These are phyloP conservation scores for Gallinago paraguaiae DNA, from an alignment of 2,113 vertebrate species.

Conservation along the genomic window DNA sequence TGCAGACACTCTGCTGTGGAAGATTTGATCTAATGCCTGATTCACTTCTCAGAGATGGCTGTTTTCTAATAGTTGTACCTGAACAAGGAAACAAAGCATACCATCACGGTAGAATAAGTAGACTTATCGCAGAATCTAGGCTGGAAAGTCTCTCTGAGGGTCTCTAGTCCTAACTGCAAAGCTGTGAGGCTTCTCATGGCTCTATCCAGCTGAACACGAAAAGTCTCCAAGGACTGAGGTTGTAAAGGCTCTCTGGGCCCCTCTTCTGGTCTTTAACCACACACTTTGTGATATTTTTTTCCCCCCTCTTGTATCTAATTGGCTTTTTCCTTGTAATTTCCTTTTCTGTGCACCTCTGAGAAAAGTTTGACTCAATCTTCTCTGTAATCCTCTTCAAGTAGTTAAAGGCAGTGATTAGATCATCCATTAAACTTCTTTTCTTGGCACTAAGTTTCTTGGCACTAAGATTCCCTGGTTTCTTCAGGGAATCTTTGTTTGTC, in stretches of 20 bases:
- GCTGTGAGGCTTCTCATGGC: neutral
- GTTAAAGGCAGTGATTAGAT: neutral
- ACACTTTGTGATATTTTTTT: neutral
- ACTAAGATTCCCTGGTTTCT: neutral
- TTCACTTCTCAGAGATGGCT: neutral
- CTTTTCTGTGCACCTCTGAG: neutral
- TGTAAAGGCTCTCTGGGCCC: neutral
- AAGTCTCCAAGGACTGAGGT: neutral
- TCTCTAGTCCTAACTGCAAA: neutral
- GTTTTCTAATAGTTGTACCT: neutral
- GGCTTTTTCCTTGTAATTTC: neutral
- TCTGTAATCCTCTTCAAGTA: neutral
- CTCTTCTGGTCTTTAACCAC: neutral
- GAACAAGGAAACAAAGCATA: neutral
- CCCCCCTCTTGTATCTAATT: accelerated
- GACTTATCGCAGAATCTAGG: neutral
- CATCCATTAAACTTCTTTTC: neutral
- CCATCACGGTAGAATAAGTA: neutral
- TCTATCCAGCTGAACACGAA: neutral
- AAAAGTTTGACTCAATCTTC: neutral
- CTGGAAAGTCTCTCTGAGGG: neutral
- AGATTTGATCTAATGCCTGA: neutral
- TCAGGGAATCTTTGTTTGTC: neutral
- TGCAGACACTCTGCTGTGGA: neutral
- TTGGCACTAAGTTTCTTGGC: neutral